phyloP scores from a whole-genome alignment of 2,113 vertebrate genomes.

The Trogon melanurus region DNA sequence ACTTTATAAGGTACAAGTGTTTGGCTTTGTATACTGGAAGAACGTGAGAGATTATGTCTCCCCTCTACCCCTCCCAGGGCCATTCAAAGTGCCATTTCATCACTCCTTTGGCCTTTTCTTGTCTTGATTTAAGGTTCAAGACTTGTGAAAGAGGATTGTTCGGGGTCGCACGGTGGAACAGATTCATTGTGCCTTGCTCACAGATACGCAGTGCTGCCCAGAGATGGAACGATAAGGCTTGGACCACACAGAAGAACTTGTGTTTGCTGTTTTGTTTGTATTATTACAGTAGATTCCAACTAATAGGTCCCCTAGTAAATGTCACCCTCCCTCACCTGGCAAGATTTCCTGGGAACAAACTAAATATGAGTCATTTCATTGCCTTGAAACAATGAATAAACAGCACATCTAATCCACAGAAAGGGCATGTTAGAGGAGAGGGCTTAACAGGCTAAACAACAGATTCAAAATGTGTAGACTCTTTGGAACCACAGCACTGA shows the following conservation, averaged over 20 bases:
- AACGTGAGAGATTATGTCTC: not conserved
- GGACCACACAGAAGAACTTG: not conserved
- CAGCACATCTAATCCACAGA: conserved; percentile 52
- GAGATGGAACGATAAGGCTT: conserved; percentile 36
- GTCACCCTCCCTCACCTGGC: conserved; percentile 54
- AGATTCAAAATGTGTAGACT: not conserved
- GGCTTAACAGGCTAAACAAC: conserved; percentile 19
- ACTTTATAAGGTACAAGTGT: not conserved
- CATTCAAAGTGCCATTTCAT: not conserved
- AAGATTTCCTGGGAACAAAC: conserved; percentile 47
- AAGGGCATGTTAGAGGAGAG: conserved; percentile 13
- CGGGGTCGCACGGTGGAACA: conserved; percentile 2
- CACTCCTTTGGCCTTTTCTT: not conserved
- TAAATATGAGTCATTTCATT: conserved; percentile 1
- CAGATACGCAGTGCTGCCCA: not conserved
- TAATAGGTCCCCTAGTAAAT: conserved; percentile 26
- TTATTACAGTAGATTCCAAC: not conserved
- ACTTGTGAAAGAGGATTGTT: conserved; percentile 46
- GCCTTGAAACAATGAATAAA: conserved; percentile 56
- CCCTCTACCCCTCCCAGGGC: not conserved
- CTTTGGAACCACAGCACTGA: not conserved
- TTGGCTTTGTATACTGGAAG: not conserved
- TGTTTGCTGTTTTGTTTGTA: not conserved
- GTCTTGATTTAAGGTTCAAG: not conserved
- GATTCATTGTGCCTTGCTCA: not conserved